Evolutionary conservation across 1,140 invertebrate genomes (phyloP).

Genomic region (Oncopeltus fasciatus): DNA sequence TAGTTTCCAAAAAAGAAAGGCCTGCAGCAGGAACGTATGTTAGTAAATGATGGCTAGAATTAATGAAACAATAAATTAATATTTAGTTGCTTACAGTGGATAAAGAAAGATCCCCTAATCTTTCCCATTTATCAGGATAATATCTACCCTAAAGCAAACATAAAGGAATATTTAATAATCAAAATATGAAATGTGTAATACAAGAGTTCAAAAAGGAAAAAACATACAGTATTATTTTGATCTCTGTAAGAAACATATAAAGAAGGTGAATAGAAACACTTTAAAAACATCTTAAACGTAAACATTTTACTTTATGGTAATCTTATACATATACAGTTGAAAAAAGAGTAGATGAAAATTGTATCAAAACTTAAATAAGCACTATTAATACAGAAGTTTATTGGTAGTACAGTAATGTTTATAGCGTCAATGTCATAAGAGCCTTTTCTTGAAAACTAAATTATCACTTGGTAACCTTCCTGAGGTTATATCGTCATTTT

Average conservation of each 20-base stretch:
- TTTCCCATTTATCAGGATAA: constrained; percentile 46
- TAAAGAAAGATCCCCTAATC: constrained; percentile 55
- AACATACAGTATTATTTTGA: constrained; percentile 16
- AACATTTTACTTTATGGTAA: not conserved
- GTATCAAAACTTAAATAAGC: no score
- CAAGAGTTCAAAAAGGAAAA: constrained; percentile 11
- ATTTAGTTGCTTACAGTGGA: constrained; percentile 37
- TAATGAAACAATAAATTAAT: not conserved
- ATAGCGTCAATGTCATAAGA: not conserved
- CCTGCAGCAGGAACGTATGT: constrained; percentile 28
- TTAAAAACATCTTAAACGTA: constrained; percentile 8
- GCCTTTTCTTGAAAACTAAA: no score
- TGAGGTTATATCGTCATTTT: no score
- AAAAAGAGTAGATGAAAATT: no score
- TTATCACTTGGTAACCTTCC: no score
- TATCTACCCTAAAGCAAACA: constrained; percentile 41
- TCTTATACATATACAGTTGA: no score
- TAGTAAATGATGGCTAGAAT: not conserved
- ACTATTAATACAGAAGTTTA: no score
- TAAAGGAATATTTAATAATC: not conserved
- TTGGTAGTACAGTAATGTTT: not conserved
- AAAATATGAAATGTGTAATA: not conserved
- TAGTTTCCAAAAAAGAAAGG: constrained; percentile 51
- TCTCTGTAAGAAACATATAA: constrained; percentile 10
- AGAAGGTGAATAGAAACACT: constrained; percentile 16